Conservation (phyloP, 2,888 invertebrate species). For the Lacanobia oleracea region DNA sequence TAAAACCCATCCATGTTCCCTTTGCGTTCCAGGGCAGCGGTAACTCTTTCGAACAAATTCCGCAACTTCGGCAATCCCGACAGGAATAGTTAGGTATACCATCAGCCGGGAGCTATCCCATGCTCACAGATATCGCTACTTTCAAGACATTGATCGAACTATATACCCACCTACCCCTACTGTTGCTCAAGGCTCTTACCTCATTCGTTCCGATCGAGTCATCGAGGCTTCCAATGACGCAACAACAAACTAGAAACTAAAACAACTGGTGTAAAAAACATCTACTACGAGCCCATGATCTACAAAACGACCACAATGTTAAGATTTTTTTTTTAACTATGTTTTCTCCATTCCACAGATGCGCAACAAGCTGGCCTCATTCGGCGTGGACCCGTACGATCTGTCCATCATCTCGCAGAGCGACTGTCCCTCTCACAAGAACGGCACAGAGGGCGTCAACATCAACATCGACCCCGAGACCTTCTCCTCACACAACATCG, state of each 20-base stretch:
- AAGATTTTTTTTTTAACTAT: not conserved
- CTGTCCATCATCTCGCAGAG: slow-evolving; percentile 93
- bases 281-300: slow-evolving; percentile 27
- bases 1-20: too few species aligned
- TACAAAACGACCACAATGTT: not conserved
- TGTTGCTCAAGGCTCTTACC: not conserved
- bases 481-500: slow-evolving; percentile 93
- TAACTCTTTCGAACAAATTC: too few species aligned
- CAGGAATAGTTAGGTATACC: too few species aligned
- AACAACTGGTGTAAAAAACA: not conserved
- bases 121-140: too few species aligned
- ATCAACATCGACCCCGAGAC: slow-evolving; percentile 94
- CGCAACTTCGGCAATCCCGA: too few species aligned
- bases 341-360: slow-evolving; percentile 81
- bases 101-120: too few species aligned
- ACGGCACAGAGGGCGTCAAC: slow-evolving; percentile 89
- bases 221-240: not conserved
- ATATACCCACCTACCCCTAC: too few species aligned
- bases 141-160: too few species aligned
- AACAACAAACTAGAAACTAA: slow-evolving; percentile 23
- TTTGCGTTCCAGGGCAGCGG: too few species aligned
- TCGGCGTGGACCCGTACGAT: slow-evolving; percentile 94
- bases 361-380: slow-evolving; percentile 91
- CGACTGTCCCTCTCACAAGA: slow-evolving; percentile 92
- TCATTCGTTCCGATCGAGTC: not conserved